phyloP scores from a whole-genome alignment of 2,888 invertebrate genomes.

The Oscheius onirici region DNA sequence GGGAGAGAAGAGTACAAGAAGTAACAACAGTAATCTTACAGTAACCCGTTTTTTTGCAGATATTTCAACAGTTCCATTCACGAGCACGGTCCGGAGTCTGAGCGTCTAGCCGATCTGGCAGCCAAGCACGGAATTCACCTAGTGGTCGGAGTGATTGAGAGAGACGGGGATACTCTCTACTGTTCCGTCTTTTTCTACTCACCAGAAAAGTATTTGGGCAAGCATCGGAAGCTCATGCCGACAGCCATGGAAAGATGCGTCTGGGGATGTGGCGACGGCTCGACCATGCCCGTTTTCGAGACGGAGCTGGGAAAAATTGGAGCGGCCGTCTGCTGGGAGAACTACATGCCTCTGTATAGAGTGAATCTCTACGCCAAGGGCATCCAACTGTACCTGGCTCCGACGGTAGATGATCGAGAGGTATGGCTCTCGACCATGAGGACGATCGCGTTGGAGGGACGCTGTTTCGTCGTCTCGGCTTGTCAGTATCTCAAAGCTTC shows the following conservation, averaged over 20 bases:
- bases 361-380: constrained; percentile 53
- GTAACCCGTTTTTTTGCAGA: too few species aligned
- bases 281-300: constrained; percentile 58
- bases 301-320: constrained; percentile 62
- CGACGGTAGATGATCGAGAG: constrained; percentile 67
- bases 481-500: constrained; percentile 61
- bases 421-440: constrained; percentile 66
- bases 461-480: constrained; percentile 66
- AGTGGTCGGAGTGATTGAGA: constrained; percentile 65
- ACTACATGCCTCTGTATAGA: constrained; percentile 64
- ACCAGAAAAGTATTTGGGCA: constrained; percentile 57
- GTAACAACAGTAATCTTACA: not conserved
- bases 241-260: constrained; percentile 66
- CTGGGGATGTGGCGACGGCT: constrained; percentile 67
- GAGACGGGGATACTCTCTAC: constrained; percentile 61
- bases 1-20: constrained; percentile 56
- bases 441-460: constrained; percentile 65
- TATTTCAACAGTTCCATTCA: constrained; percentile 62
- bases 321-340: constrained; percentile 67
- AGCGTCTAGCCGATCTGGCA: constrained; percentile 40
- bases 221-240: constrained; percentile 65
- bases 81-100: constrained; percentile 54
- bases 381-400: constrained; percentile 65
- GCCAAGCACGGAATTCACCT: constrained; percentile 44
- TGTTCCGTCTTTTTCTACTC: constrained; percentile 67